Conservation (phyloP, 2,113 vertebrate species). For the Lichenostomus cassidix region DNA sequence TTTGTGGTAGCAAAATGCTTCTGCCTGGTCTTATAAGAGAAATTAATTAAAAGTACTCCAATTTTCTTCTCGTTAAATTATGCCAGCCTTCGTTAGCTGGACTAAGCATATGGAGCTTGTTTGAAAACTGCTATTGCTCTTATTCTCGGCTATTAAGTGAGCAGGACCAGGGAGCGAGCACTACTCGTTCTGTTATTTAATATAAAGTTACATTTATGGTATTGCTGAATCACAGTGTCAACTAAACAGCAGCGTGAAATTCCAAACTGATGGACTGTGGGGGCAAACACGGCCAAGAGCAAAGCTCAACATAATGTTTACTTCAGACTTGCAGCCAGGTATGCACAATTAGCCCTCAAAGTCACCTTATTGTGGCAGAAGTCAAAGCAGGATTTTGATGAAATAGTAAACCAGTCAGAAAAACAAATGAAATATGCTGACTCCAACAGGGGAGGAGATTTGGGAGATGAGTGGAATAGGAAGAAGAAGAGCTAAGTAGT, state of each 20-base stretch:
- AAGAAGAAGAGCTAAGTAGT: conserved; percentile 1
- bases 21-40: not conserved
- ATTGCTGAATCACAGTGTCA: not conserved
- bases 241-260: not conserved
- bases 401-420: conserved; percentile 13
- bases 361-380: not conserved
- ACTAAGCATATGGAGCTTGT: not conserved
- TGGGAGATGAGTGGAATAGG: not conserved
- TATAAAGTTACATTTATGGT: not conserved
- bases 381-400: conserved; percentile 1
- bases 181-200: not conserved
- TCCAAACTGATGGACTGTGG: not conserved
- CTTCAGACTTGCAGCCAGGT: not conserved
- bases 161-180: not conserved
- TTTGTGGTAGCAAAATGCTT: not conserved
- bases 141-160: not conserved
- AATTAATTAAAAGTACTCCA: not conserved
- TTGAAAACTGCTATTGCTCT: conserved; percentile 6
- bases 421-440: not conserved
- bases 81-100: not conserved
- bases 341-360: not conserved
- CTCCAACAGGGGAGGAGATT: not conserved
- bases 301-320: not conserved
- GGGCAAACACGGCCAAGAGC: not conserved
- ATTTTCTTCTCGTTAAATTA: not conserved